Evolutionary conservation across 2,888 invertebrate species (phyloP).

Genomic region (Mystacides longicornis): DNA sequence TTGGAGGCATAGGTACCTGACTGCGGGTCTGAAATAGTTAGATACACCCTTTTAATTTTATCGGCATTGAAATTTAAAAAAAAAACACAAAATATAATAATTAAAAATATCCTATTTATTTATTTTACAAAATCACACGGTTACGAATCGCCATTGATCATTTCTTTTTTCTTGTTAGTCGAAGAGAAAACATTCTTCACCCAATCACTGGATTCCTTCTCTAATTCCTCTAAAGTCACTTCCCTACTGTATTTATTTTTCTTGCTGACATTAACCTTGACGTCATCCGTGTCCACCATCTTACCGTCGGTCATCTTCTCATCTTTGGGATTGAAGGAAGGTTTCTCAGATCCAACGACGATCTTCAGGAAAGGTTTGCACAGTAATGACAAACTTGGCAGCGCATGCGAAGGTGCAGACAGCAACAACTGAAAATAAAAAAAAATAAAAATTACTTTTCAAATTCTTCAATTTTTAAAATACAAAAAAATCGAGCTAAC

Average conservation of each 20-base stretch:
- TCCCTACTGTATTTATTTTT: neutral
- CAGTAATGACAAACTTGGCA: constrained; percentile 40
- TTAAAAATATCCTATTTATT: no score
- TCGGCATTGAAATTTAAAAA: no score
- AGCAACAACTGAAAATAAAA: constrained; percentile 38
- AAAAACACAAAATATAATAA: no score
- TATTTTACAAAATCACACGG: no score
- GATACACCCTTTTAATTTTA: no score
- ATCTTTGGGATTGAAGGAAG: neutral
- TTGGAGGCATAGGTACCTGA: no score
- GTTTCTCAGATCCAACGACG: constrained; percentile 34
- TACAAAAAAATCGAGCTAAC: no score
- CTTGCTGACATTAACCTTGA: constrained; percentile 6
- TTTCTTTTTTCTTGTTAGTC: constrained; percentile 8
- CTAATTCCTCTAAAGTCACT: constrained; percentile 3
- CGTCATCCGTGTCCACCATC: neutral
- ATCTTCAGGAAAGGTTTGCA: constrained; percentile 41
- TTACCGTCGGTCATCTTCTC: neutral
- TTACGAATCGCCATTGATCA: neutral
- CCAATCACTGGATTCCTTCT: constrained; percentile 21
- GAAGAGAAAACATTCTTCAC: constrained; percentile 2
- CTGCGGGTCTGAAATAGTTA: no score
- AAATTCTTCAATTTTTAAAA: no score
- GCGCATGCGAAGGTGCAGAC: constrained; percentile 42
- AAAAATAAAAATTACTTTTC: constrained; percentile 9